Conservation (phyloP, 1,140 invertebrate species). For the Periplaneta americana region DNA sequence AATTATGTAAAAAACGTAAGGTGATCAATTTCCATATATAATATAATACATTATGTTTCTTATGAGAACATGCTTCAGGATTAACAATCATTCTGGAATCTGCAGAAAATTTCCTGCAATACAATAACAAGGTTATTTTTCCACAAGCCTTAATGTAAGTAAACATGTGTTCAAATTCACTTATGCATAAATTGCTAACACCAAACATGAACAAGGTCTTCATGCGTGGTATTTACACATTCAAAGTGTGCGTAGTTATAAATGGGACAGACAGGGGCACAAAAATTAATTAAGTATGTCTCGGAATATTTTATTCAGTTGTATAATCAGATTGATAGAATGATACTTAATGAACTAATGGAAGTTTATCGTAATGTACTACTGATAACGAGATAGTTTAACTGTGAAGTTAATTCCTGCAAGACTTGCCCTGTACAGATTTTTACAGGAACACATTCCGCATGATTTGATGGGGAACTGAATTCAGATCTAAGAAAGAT, state of each 20-base stretch:
- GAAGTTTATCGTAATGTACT: background rate
- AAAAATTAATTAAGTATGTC: no score
- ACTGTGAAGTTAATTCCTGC: background rate
- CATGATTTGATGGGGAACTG: background rate
- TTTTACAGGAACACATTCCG: background rate
- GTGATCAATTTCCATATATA: background rate
- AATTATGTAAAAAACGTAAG: no score
- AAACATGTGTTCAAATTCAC: background rate
- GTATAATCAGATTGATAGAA: background rate
- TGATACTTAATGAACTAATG: background rate
- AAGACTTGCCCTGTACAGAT: background rate
- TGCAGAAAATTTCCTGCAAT: background rate
- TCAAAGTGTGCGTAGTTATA: background rate
- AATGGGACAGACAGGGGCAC: no score
- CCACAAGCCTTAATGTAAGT: background rate
- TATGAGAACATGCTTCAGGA: no score
- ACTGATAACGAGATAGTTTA: background rate
- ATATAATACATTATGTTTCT: background rate
- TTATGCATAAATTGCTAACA: background rate
- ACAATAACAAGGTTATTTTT: background rate
- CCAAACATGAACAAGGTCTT: background rate
- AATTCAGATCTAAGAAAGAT: background rate
- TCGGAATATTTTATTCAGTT: no score
- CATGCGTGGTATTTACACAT: constrained; percentile 4
- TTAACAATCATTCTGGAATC: background rate